Conservation (phyloP, 1,140 invertebrate species). For the Eupristina koningsbergeri region DNA sequence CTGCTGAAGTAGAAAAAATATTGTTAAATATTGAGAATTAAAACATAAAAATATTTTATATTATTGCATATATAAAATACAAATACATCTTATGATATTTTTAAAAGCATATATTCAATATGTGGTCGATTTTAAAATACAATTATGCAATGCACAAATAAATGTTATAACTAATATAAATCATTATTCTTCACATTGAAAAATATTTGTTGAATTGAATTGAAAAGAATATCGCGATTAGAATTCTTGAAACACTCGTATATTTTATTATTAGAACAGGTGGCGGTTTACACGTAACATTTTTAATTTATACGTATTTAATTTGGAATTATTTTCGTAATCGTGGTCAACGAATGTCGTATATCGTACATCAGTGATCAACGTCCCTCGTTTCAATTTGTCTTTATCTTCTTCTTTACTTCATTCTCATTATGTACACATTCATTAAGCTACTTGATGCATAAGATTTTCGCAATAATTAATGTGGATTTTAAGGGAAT, state of each 20-base stretch:
- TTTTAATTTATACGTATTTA: neutral
- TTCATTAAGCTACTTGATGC: neutral
- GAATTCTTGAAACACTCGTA: neutral
- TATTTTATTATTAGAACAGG: neutral
- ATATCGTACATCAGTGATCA: neutral
- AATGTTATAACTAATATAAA: too few relatives aligned
- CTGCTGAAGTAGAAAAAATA: too few relatives aligned
- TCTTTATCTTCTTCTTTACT: neutral
- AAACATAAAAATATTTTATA: too few relatives aligned
- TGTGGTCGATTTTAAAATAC: too few relatives aligned
- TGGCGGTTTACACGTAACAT: neutral
- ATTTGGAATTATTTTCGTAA: too few relatives aligned
- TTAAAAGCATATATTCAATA: too few relatives aligned
- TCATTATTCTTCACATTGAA: too few relatives aligned
- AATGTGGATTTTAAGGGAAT: neutral
- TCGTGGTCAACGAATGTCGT: too few relatives aligned
- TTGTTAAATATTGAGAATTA: too few relatives aligned
- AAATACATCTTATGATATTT: too few relatives aligned
- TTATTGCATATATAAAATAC: too few relatives aligned
- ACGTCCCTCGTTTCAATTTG: neutral
- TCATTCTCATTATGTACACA: neutral
- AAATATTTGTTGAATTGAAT: neutral
- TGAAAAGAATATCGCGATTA: slow-evolving; percentile 15
- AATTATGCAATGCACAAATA: too few relatives aligned
- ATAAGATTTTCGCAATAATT: slow-evolving; percentile 9